A percentile compares a stretch with the other conserved stretches of the same genome.
These are phyloP conservation scores for Ferdinandea cuprea DNA, from an alignment of 2,888 invertebrate genomes.

Conservation along the genomic window DNA sequence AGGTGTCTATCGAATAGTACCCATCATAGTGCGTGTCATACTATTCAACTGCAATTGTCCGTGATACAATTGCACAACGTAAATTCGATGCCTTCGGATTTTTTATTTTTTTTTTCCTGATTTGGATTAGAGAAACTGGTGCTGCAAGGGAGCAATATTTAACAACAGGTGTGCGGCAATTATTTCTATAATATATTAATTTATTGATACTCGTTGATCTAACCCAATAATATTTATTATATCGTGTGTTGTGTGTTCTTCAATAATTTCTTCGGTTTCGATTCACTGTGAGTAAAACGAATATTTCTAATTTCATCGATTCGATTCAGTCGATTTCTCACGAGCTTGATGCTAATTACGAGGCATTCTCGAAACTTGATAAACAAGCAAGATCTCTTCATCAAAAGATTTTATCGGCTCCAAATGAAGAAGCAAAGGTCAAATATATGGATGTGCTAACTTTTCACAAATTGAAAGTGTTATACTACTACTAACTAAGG, in stretches of 20 bases:
- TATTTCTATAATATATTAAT: not conserved
- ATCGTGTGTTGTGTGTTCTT: not conserved
- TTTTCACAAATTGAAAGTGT: constrained; percentile 11
- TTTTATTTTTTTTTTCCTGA: not conserved
- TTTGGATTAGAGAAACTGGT: not conserved
- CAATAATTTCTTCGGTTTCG: not conserved
- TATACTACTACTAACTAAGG: not conserved
- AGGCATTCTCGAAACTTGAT: not conserved
- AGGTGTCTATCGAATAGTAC: no score
- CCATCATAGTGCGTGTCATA: not conserved
- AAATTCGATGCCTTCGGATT: not conserved
- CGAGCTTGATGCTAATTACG: not conserved
- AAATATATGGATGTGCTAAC: constrained; percentile 2
- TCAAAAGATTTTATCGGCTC: constrained; percentile 2
- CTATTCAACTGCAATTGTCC: not conserved
- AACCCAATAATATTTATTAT: not conserved
- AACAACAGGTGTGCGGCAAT: constrained; percentile 18
- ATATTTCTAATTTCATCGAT: not conserved
- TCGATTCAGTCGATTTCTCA: not conserved
- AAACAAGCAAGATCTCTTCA: not conserved
- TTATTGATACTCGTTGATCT: not conserved
- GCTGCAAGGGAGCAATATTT: constrained; percentile 9
- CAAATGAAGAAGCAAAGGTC: not conserved
- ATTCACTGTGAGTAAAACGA: not conserved
- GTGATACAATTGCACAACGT: no score